Conservation (phyloP, 2,797 vertebrate species). For the Staurois parvus region DNA sequence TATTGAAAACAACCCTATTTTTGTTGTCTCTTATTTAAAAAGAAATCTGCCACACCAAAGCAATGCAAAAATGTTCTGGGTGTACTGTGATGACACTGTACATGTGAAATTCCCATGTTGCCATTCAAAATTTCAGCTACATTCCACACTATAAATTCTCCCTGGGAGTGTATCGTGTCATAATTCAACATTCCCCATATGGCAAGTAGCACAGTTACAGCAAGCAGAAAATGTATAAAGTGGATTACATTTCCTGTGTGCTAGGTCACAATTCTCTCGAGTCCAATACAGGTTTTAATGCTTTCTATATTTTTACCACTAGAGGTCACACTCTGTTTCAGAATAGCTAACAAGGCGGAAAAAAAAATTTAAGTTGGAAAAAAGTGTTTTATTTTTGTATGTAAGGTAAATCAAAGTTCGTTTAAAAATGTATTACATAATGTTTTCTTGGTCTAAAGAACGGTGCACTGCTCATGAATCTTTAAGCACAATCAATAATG, state of each 20-base stretch:
- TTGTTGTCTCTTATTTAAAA: too few species aligned
- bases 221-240: too few species aligned
- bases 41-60: too few species aligned
- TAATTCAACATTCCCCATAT: too few species aligned
- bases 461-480: slow-evolving; percentile 37
- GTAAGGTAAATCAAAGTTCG: not conserved
- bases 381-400: not conserved
- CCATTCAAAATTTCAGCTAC: too few species aligned
- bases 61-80: too few species aligned
- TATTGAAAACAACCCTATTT: too few species aligned
- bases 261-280: not conserved
- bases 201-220: too few species aligned
- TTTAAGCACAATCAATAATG: slow-evolving; percentile 53
- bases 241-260: not conserved
- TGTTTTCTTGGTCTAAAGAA: slow-evolving; percentile 12
- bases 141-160: too few species aligned
- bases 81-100: too few species aligned
- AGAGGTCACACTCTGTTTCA: not conserved
- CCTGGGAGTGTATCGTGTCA: too few species aligned
- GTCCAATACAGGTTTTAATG: not conserved
- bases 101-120: too few species aligned
- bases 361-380: not conserved
- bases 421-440: slow-evolving; percentile 45
- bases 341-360: not conserved
- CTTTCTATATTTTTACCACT: slow-evolving; percentile 15